These are phyloP conservation scores for Cryptus viduatorius DNA, from an alignment of 2,888 invertebrate genomes.

Conservation along the genomic window DNA sequence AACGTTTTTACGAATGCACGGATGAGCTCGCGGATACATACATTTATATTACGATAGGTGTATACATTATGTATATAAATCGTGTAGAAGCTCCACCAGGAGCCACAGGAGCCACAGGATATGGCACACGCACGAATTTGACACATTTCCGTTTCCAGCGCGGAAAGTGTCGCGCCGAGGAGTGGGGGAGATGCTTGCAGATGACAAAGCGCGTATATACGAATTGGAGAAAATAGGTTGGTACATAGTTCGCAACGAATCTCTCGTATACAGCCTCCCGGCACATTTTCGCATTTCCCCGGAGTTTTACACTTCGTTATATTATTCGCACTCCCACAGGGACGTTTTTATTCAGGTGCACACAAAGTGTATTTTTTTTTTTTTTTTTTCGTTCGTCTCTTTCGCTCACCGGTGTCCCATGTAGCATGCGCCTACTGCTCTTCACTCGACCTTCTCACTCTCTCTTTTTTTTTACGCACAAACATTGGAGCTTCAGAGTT, in stretches of 20 bases:
- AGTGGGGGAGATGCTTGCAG: neutral
- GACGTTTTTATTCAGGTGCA: conserved; percentile 28
- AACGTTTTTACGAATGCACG: conserved; percentile 12
- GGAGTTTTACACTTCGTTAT: conserved; percentile 45
- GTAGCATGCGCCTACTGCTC: conserved; percentile 35
- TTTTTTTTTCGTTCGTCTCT: conserved; percentile 22
- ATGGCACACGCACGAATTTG: conserved; percentile 74
- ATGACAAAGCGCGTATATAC: conserved; percentile 13
- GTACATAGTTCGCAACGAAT: neutral
- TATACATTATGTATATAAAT: neutral
- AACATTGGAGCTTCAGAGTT: conserved; percentile 48
- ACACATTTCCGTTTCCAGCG: conserved; percentile 73
- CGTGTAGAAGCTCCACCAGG: neutral
- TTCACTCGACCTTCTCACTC: conserved; percentile 22
- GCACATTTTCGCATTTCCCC: conserved; percentile 72
- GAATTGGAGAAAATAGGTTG: conserved; percentile 6
- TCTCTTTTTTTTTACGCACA: conserved; percentile 50
- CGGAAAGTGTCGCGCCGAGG: conserved; percentile 68
- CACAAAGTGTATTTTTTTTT: neutral
- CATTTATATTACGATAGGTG: neutral
- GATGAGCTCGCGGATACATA: neutral
- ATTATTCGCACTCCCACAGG: conserved; percentile 26
- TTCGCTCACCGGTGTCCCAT: neutral
- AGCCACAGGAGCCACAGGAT: conserved; percentile 56
- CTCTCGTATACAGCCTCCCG: conserved; percentile 28